A percentile compares a stretch with the other conserved stretches of the same genome.
phyloP scores from a whole-genome alignment of 2,797 vertebrate genomes.

The Argyrosomus regius region DNA sequence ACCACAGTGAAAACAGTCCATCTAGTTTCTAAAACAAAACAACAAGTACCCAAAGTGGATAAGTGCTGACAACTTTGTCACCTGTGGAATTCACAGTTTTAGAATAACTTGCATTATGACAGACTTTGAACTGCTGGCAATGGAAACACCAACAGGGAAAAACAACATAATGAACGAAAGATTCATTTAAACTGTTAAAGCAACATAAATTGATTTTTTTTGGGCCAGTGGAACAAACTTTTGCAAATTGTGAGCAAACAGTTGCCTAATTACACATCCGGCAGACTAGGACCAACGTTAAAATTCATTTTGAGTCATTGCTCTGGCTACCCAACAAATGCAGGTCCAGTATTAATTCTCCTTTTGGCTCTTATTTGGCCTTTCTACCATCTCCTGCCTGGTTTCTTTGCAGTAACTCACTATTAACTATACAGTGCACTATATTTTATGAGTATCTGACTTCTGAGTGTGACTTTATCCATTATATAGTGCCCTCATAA shows the following conservation, averaged over 20 bases:
- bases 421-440: too few relatives aligned
- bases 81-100: conserved; percentile 9
- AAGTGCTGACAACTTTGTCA: neutral
- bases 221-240: neutral
- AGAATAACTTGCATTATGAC: conserved; percentile 2
- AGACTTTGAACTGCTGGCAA: conserved; percentile 5
- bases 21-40: conserved; percentile 14
- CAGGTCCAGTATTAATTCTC: neutral
- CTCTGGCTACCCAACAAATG: neutral
- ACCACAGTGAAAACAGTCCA: conserved; percentile 22
- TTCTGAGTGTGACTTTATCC: too few relatives aligned
- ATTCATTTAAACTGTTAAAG: neutral
- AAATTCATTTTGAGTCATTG: neutral
- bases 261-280: neutral
- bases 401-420: neutral
- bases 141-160: neutral
- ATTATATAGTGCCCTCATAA: too few relatives aligned
- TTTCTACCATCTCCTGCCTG: conserved; percentile 2
- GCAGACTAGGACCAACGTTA: neutral
- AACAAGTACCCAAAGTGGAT: neutral
- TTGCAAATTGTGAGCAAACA: neutral
- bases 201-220: neutral
- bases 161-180: neutral
- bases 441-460: too few relatives aligned
- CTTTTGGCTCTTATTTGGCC: conserved; percentile 19